Evolutionary conservation across 2,797 vertebrate genomes (phyloP).

Genomic region (Sarcoramphus papa): DNA sequence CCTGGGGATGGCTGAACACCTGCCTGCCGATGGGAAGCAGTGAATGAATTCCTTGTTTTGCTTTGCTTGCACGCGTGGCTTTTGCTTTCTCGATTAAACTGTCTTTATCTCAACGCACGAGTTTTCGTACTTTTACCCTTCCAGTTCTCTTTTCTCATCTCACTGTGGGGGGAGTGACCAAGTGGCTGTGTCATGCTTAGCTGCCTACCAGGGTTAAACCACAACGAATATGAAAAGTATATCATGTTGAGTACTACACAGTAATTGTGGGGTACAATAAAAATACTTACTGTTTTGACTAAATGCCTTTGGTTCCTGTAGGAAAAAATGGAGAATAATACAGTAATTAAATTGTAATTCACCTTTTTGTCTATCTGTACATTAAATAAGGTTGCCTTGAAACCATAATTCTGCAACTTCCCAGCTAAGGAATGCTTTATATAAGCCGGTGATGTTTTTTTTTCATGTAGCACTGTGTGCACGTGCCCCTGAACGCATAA

Average conservation of each 20-base stretch:
- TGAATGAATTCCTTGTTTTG: neutral
- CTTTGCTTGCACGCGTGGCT: accelerated
- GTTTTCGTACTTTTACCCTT: neutral
- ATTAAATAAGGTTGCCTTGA: constrained; percentile 12
- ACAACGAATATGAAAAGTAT: neutral
- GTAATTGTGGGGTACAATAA: neutral
- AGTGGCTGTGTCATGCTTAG: neutral
- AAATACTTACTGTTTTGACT: neutral
- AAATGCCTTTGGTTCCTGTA: neutral
- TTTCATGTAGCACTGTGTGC: neutral
- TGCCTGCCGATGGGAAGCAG: neutral
- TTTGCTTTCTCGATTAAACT: neutral
- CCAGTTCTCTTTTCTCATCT: neutral
- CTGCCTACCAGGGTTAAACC: neutral
- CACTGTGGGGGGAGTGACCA: neutral
- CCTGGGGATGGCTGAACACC: neutral
- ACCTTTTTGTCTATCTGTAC: neutral
- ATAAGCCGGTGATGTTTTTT: accelerated
- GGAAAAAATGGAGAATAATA: neutral
- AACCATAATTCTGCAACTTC: neutral
- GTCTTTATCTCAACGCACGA: neutral
- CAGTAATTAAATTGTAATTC: neutral
- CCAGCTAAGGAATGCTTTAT: neutral
- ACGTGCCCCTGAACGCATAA: neutral
- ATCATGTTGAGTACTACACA: neutral